Base-by-base conservation (phyloP, 2,888 invertebrate species). In the Dioctria rufipes region DNA sequence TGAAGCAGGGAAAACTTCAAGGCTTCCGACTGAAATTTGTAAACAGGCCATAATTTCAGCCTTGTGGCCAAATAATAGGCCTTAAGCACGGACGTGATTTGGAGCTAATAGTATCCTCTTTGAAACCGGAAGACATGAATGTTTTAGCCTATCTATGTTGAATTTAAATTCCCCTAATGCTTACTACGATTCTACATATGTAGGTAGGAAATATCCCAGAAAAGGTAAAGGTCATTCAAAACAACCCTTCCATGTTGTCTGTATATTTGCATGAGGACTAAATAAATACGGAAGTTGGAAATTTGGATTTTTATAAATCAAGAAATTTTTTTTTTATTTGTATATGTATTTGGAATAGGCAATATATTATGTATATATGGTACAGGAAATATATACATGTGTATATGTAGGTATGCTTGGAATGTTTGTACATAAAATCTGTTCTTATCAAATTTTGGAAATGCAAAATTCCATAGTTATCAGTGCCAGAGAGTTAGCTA, bases 71-170 rank as follows among this genome's bases (percentile, higher is more conserved):
- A 39, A 49, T 46, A 46, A 77, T 63, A 63, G 6, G 6, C 1
- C 63, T 60, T 40, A 25, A 58, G 77, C 42, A 49, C 13, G 77
- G 51, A 77, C 77, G 77, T 77, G 77, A 77, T 77, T 75, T 75
- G 60, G 73, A 60, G 73, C 73, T 75, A 75, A 75, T 75, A 60
- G 60, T 75, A 75, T 75, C 73, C 73, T 75, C 73, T 75, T n/a
- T 49, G 46, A 42, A 11, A 63, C 37, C 77, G 77, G 77, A 77
- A 77, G 40, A 63, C 39, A 49, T 61, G 63, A 49, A 77, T 77
- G 63, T 63, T 63, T 49, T 25, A 25, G 77, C 61, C 46, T 63
- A 49, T 46, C 77, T 77, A 61, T 77, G 63, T n/a, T 77, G 77
- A 46, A 63, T 63, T 77, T 51, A 49, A 63, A 77, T 63, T 77